Percentiles rank a stretch among this genome's conserved stretches.
Conservation (phyloP, 2,888 invertebrate genomes). For the Yponomeuta evonymella region DNA sequence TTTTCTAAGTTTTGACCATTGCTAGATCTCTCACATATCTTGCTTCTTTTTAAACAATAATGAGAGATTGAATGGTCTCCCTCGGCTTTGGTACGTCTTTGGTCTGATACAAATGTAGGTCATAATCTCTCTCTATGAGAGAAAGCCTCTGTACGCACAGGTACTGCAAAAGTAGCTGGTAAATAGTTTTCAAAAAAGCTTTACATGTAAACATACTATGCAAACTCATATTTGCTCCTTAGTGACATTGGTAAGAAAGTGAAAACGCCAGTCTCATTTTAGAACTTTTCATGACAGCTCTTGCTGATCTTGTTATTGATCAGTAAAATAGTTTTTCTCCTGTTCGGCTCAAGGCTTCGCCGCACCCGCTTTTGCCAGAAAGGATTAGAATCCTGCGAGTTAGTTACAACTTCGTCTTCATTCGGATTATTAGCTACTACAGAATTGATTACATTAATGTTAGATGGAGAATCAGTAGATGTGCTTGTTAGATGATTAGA, state of each 20-base stretch:
- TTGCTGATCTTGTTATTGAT: conserved; percentile 68
- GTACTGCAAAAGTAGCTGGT: no score
- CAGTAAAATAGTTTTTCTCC: conserved; percentile 68
- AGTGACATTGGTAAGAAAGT: neutral
- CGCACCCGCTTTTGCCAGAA: conserved; percentile 67
- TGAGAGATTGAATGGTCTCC: conserved; percentile 52
- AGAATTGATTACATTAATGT: conserved; percentile 6
- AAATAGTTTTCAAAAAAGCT: no score
- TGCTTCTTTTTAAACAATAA: conserved; percentile 23
- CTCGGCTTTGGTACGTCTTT: conserved; percentile 17
- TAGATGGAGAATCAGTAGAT: conserved; percentile 22
- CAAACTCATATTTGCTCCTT: no score
- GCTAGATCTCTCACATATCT: conserved; percentile 56
- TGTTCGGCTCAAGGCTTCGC: conserved; percentile 61
- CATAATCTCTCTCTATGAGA: neutral
- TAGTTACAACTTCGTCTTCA: conserved; percentile 41
- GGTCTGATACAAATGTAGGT: conserved; percentile 17
- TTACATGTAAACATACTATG: no score
- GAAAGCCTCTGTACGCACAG: no score
- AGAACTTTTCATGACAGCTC: conserved; percentile 38
- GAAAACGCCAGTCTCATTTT: conserved; percentile 28
- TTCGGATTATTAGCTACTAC: conserved; percentile 31
- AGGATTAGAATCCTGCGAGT: conserved; percentile 63
- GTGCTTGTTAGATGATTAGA: conserved; percentile 34
- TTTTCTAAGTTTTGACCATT: conserved; percentile 44